Evolutionary conservation across 1,140 invertebrate genomes (phyloP), one percentile per base, ranked within the genome.

Genomic region (Adoxophyes honmai): DNA sequence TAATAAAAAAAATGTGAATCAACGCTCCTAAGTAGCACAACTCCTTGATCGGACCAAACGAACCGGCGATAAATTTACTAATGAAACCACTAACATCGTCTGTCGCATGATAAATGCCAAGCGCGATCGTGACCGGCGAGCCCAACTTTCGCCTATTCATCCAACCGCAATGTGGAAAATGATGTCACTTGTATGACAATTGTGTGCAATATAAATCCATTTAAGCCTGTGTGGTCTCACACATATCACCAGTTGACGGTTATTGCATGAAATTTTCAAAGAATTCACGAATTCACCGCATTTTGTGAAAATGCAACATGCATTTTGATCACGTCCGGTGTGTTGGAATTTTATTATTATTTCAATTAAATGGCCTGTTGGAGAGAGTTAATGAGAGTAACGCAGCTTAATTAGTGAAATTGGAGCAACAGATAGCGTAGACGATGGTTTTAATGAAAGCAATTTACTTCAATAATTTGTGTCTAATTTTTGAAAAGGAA

Each of bases 81-180:
- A 44, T 44, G 39, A 21, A 44, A 44, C 39, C 42, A 18, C 42
- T 16, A 48, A 48, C 39, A 18, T 48, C 15, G 42, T 48, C 13
- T 6, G 14, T 66, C 39, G 52, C 52, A 66, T 57, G 64, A 62
- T 57, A 65, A 51, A 16, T 37, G 54, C 48, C 37, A 59, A 68
- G 72, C 68, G 60, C 52, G 63, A 61, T 75, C 78, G 80, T 83
- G 80, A 81, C 64, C 52, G 66, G 58, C 73, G 71, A 71, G 65
- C 69, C 71, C 70, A 79, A 77, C 80, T 85, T 85, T 87, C 80
- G 71, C 76, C 64, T 73, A 69, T 76, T 75, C 73, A 75, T 77
- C 63, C 69, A 52, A 48, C 36, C 18, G 52, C 21, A 28, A 60
- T 58, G 57, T 57, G 64, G 61, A 65, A 62, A 66, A 59, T 74